phyloP scores from a whole-genome alignment of 2,113 vertebrate species.

The rabbit (Oryctolagus cuniculus) region DNA sequence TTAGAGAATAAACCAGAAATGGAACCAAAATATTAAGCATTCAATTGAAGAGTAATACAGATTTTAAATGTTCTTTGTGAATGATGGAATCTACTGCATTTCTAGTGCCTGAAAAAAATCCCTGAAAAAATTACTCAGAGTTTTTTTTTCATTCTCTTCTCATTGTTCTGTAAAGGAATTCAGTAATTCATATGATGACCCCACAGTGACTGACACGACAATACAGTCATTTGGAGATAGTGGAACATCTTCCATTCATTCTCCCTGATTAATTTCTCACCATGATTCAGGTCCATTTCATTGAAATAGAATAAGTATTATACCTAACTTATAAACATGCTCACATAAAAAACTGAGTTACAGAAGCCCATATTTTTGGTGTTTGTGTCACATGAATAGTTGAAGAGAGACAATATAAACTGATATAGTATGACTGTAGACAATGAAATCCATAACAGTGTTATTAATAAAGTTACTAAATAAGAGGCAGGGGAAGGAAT shows the following conservation, averaged over 20 bases:
- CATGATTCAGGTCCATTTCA: conserved; percentile 41
- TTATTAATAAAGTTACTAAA: conserved; percentile 60
- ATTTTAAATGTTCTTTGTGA: background rate
- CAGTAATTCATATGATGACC: background rate
- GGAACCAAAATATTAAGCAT: conserved; percentile 11
- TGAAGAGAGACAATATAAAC: conserved; percentile 63
- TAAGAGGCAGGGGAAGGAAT: conserved; percentile 8
- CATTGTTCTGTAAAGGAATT: background rate
- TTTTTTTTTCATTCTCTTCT: background rate
- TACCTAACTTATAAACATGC: conserved; percentile 30
- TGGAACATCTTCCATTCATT: conserved; percentile 22
- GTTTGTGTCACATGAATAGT: conserved; percentile 65
- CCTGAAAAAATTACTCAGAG: background rate
- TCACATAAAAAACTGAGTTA: conserved; percentile 29
- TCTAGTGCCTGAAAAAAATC: conserved; percentile 46
- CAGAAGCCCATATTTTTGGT: conserved; percentile 46
- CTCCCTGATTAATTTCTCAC: conserved; percentile 50
- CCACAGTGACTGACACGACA: background rate
- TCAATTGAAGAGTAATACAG: background rate
- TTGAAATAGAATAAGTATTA: conserved; percentile 58
- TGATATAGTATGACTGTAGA: background rate
- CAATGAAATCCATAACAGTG: conserved; percentile 35
- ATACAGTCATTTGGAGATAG: background rate
- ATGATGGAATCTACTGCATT: background rate
- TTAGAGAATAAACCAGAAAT: conserved; percentile 42